Percentiles rank a stretch among this genome's conserved stretches.
Conservation (phyloP, 2,113 vertebrate genomes). For the Tragelaphus strepsiceros region DNA sequence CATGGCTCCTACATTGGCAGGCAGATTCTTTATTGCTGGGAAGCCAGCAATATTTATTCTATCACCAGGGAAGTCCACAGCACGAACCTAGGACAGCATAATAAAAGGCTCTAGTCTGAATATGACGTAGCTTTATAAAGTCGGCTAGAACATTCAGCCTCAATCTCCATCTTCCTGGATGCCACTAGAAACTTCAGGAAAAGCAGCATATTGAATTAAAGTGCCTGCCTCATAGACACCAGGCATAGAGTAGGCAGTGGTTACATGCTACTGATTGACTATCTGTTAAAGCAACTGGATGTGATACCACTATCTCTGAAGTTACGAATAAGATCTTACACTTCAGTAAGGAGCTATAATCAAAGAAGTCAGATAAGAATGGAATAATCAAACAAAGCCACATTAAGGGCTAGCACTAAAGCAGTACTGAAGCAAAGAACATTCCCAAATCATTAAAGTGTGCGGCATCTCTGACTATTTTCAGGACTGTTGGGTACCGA, state of each 20-base stretch:
- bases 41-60: neutral
- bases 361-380: neutral
- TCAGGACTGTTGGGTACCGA: neutral
- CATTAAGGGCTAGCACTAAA: neutral
- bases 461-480: neutral
- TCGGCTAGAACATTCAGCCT: neutral
- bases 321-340: neutral
- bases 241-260: neutral
- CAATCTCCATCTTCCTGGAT: neutral
- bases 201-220: neutral
- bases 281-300: neutral
- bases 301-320: neutral
- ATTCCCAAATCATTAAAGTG: neutral
- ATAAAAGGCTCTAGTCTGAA: neutral
- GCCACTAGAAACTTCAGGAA: neutral
- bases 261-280: neutral
- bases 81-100: neutral
- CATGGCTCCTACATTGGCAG: neutral
- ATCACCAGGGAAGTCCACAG: neutral
- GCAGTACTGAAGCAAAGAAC: neutral
- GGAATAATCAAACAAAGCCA: neutral
- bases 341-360: neutral
- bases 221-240: neutral
- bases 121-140: neutral
- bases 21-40: neutral